Base-by-base conservation (phyloP, 2,888 invertebrate species). In the Heteromurus nitidus region DNA sequence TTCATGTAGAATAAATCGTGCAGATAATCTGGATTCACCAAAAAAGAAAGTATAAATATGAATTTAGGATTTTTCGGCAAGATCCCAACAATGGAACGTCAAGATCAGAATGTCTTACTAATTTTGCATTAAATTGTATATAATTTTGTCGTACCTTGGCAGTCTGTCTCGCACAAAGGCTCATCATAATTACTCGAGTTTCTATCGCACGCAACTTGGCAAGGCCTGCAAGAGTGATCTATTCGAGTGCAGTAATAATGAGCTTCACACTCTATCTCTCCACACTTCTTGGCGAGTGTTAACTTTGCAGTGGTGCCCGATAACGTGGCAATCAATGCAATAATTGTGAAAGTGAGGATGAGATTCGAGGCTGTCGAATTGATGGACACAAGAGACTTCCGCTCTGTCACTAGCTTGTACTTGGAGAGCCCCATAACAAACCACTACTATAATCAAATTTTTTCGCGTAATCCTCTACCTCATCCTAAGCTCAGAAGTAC, bases 131-230 rank as follows among this genome's bases (percentile, higher is more conserved):
- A 36, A 36, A 36, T 9, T 36, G 13, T 60, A n/a, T n/a, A n/a
- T n/a, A n/a, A n/a, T n/a, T n/a, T n/a, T n/a, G n/a, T 24, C 77
- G 2, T 62, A 82, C 82, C 82, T 58, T 82, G 82, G 47, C 82
- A 82, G 75, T 80, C 82, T 30, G 58, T 69, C 24, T 82, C 82
- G 30, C 82, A 82, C 36, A 79, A 30, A 18, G 36, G 20, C 36
- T 69, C 31, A 69, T 82, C 79, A 69, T 70, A 82, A 53, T 82
- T 82, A n/a, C 79, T 68, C 24, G 79, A 44, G 1, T 60, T 67
- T 30, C 24, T 68, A 28, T 82, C 82, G 28, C 82, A 82, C 0
- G 79, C 68, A 31, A 67, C 79, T 31, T 82, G 82, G 74, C 82
- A 82, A 13, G 82, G 82, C 30, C 82, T 72, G 67, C 82, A 82